phyloP scores from a whole-genome alignment of 1,140 invertebrate genomes.

The Nomia melanderi region DNA sequence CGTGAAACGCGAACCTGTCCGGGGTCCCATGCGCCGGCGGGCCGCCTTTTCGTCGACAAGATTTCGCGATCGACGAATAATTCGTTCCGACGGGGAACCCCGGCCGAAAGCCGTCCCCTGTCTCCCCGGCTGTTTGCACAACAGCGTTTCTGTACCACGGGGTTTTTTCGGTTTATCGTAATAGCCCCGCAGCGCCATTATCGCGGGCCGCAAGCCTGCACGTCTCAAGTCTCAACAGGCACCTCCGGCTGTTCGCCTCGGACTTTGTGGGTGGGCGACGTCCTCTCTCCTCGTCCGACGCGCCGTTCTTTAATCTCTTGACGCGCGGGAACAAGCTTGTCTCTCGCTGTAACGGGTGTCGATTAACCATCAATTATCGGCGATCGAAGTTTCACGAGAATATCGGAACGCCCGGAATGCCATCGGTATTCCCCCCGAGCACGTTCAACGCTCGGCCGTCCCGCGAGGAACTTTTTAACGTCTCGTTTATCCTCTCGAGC shows the following conservation, averaged over 20 bases:
- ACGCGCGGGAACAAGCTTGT: background rate
- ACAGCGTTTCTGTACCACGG: slow-evolving; percentile 46
- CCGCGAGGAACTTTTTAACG: background rate
- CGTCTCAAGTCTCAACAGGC: slow-evolving; percentile 47
- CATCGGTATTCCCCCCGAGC: too few species aligned
- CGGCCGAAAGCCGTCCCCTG: background rate
- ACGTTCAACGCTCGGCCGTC: too few species aligned
- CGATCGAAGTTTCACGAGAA: too few species aligned
- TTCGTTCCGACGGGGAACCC: background rate
- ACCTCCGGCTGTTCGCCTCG: slow-evolving; percentile 10
- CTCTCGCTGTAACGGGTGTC: background rate
- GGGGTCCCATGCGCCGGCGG: background rate
- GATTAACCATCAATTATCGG: background rate
- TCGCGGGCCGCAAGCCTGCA: slow-evolving; percentile 40
- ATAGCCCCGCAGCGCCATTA: slow-evolving; percentile 58
- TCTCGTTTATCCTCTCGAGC: too few species aligned
- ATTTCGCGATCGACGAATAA: slow-evolving; percentile 4
- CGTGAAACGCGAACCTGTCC: background rate
- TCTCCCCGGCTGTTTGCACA: slow-evolving; percentile 40
- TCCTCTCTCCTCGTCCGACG: background rate
- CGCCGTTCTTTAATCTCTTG: background rate
- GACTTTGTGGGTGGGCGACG: slow-evolving; percentile 54
- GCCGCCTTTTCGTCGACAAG: background rate
- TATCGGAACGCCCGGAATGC: too few species aligned
- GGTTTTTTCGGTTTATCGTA: slow-evolving; percentile 57